These are phyloP conservation scores for Ctenochaetus hawaiiensis DNA, from an alignment of 2,797 vertebrate species.

Conservation along the genomic window DNA sequence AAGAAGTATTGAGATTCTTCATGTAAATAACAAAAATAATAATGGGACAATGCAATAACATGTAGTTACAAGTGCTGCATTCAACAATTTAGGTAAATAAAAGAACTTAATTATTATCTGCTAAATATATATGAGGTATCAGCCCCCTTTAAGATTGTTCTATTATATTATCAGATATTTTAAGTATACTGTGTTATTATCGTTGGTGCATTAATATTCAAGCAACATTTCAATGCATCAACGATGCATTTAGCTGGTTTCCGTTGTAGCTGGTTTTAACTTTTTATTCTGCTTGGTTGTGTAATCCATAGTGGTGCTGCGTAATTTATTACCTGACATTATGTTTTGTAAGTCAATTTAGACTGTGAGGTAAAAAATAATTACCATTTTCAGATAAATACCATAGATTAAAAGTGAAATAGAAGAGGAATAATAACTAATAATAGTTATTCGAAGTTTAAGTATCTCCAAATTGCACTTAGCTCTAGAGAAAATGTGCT, in stretches of 20 bases:
- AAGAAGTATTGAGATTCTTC: no score
- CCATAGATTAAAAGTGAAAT: background rate
- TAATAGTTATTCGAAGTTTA: background rate
- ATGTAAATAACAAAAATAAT: no score
- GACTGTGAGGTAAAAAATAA: background rate
- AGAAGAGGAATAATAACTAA: background rate
- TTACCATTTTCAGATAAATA: background rate
- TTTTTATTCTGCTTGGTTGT: background rate
- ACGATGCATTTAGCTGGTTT: background rate
- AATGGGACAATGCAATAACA: no score
- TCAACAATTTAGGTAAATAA: no score
- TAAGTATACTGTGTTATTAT: background rate
- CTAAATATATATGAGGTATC: no score
- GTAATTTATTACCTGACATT: background rate
- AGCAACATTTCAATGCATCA: background rate
- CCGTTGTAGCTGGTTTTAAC: background rate
- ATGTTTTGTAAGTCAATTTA: background rate
- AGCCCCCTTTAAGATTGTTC: no score
- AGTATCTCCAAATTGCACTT: background rate
- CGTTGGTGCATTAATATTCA: background rate
- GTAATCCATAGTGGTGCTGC: background rate
- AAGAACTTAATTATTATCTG: no score
- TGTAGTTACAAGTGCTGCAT: no score
- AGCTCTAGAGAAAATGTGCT: background rate
- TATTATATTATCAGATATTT: no score